A percentile compares a stretch with the other conserved stretches of the same genome.
phyloP scores from a whole-genome alignment of 2,113 vertebrate genomes.

The Psilopsiagon aurifrons region DNA sequence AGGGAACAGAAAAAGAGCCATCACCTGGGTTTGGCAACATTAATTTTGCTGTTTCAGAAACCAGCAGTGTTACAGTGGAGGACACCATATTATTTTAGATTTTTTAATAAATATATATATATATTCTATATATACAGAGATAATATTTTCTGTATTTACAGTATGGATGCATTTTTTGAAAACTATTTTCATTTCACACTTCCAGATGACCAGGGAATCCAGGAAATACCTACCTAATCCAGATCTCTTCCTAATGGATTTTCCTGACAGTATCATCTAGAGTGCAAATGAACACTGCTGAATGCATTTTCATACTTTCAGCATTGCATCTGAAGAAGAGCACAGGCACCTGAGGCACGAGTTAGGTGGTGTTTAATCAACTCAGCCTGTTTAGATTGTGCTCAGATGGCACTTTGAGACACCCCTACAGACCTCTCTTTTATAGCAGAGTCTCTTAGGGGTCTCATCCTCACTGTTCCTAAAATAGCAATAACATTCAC shows the following conservation, averaged over 20 bases:
- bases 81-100: background rate
- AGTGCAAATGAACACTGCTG: background rate
- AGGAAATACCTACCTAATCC: background rate
- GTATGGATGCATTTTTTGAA: background rate
- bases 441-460: background rate
- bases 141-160: background rate
- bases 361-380: background rate
- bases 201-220: background rate
- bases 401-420: background rate
- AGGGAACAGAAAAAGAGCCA: background rate
- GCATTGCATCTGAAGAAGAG: background rate
- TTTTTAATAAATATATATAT: background rate
- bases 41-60: background rate
- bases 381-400: background rate
- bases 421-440: background rate
- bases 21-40: background rate
- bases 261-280: too few relatives aligned
- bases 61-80: background rate
- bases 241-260: background rate
- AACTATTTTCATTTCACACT: background rate
- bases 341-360: background rate
- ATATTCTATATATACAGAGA: background rate
- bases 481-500: accelerated
- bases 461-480: background rate
- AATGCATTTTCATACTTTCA: background rate